Evolutionary conservation across 2,888 invertebrate genomes (phyloP).

Genomic region (Rhagophthalmus giganteus): DNA sequence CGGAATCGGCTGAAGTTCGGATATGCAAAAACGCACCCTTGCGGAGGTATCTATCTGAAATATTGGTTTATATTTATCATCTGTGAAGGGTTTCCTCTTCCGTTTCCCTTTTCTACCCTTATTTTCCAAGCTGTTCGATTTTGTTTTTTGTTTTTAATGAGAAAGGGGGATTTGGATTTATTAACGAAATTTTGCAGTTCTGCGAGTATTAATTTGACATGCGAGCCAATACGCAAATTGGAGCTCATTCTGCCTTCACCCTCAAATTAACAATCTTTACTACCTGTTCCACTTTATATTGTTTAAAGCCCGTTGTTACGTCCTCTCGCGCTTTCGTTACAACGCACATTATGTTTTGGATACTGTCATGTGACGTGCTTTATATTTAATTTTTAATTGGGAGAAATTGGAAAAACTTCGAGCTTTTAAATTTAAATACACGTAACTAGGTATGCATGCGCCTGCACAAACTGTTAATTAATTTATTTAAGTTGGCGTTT

Average conservation of each 20-base stretch:
- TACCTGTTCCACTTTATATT: constrained; percentile 26
- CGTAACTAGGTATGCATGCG: too few relatives aligned
- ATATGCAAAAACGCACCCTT: constrained; percentile 37
- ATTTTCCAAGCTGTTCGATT: constrained; percentile 40
- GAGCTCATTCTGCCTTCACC: constrained; percentile 21
- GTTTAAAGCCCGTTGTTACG: constrained; percentile 10
- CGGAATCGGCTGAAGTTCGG: constrained; percentile 31
- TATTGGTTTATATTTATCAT: constrained; percentile 44
- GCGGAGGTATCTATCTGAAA: constrained; percentile 42
- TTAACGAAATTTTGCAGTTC: constrained; percentile 31
- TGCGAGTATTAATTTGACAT: constrained; percentile 29
- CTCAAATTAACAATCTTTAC: constrained; percentile 28
- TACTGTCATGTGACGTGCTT: too few relatives aligned
- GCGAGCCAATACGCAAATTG: constrained; percentile 31
- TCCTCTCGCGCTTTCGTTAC: constrained; percentile 11
- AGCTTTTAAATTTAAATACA: too few relatives aligned
- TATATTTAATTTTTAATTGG: too few relatives aligned
- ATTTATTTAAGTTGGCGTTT: too few relatives aligned
- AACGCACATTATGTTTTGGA: constrained; percentile 4
- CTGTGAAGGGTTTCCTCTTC: constrained; percentile 41
- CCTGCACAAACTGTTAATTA: too few relatives aligned
- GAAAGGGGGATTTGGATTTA: constrained; percentile 29
- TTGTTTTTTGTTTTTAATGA: constrained; percentile 36
- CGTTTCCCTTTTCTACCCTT: constrained; percentile 41
- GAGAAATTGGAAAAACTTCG: too few relatives aligned